Conservation (phyloP, 1,140 invertebrate genomes). For the Drosophila arawakana region DNA sequence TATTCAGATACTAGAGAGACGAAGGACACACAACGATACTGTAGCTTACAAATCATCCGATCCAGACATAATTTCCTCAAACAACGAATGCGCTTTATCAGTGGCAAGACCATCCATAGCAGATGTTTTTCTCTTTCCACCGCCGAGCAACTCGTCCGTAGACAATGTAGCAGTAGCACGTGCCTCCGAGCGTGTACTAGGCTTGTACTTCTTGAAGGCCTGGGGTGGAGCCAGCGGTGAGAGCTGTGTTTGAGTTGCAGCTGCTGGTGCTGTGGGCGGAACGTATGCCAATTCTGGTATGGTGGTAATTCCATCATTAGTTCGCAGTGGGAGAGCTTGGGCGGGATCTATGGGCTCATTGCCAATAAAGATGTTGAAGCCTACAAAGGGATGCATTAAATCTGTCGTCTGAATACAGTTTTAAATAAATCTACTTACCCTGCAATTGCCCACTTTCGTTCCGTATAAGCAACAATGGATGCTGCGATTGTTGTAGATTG, state of each 20-base stretch:
- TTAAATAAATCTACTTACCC: slow-evolving; percentile 42
- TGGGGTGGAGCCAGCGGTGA: slow-evolving; percentile 7
- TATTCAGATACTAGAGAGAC: not conserved
- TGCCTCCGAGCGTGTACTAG: not conserved
- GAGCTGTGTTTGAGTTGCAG: not conserved
- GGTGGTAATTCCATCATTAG: slow-evolving; percentile 35
- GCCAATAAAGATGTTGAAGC: slow-evolving; percentile 60
- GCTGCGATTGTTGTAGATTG: slow-evolving; percentile 43
- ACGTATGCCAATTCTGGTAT: slow-evolving; percentile 55
- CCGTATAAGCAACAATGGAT: slow-evolving; percentile 63
- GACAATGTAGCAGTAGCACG: not conserved
- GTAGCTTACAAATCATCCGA: slow-evolving; percentile 41
- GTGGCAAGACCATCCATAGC: slow-evolving; percentile 50
- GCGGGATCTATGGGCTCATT: slow-evolving; percentile 51
- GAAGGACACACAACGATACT: slow-evolving; percentile 14
- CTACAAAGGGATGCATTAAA: slow-evolving; percentile 21
- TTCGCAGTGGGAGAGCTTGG: slow-evolving; percentile 28
- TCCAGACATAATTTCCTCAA: slow-evolving; percentile 68
- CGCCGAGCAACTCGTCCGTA: slow-evolving; percentile 55
- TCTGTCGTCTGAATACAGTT: too few relatives aligned
- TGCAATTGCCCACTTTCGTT: slow-evolving; percentile 72
- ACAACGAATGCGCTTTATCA: slow-evolving; percentile 54
- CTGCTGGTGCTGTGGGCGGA: not conserved
- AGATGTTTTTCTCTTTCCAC: slow-evolving; percentile 46
- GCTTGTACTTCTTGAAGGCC: slow-evolving; percentile 51